A percentile compares a stretch with the other conserved stretches of the same genome.
Evolutionary conservation across 1,140 invertebrate species (phyloP).

Genomic region (Heliconius congener): DNA sequence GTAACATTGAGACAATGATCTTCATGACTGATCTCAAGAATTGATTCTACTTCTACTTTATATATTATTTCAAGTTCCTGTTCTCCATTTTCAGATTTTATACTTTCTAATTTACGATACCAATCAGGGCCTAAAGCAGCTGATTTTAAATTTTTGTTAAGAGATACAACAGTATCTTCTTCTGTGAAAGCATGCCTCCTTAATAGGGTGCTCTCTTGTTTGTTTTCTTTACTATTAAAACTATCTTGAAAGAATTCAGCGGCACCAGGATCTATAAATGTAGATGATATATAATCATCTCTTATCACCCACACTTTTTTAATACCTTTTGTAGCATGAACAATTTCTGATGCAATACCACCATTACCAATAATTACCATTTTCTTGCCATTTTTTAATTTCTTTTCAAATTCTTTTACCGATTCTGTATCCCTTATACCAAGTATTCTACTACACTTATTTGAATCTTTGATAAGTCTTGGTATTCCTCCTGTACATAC

Average conservation of each 20-base stretch:
- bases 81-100: slow-evolving; percentile 75
- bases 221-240: slow-evolving; percentile 57
- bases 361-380: slow-evolving; percentile 97
- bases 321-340: slow-evolving; percentile 92
- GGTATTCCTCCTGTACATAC: slow-evolving; percentile 94
- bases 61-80: slow-evolving; percentile 84
- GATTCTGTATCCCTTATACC: slow-evolving; percentile 98
- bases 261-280: slow-evolving; percentile 97
- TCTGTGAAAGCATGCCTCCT: slow-evolving; percentile 88
- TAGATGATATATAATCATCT: slow-evolving; percentile 94
- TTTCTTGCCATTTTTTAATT: slow-evolving; percentile 85
- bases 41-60: slow-evolving; percentile 85
- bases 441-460: slow-evolving; percentile 86
- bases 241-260: slow-evolving; percentile 93
- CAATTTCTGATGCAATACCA: slow-evolving; percentile 97
- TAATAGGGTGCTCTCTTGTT: slow-evolving; percentile 59
- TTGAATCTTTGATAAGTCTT: slow-evolving; percentile 86
- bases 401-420: slow-evolving; percentile 89
- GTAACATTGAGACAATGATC: slow-evolving; percentile 88
- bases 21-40: slow-evolving; percentile 64
- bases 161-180: slow-evolving; percentile 67
- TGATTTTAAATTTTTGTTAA: slow-evolving; percentile 82
- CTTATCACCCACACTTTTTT: slow-evolving; percentile 97
- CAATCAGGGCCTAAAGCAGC: slow-evolving; percentile 98
- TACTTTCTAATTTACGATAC: slow-evolving; percentile 88